phyloP scores from a whole-genome alignment of 2,797 vertebrate genomes.

The Pseudochirops cupreus region DNA sequence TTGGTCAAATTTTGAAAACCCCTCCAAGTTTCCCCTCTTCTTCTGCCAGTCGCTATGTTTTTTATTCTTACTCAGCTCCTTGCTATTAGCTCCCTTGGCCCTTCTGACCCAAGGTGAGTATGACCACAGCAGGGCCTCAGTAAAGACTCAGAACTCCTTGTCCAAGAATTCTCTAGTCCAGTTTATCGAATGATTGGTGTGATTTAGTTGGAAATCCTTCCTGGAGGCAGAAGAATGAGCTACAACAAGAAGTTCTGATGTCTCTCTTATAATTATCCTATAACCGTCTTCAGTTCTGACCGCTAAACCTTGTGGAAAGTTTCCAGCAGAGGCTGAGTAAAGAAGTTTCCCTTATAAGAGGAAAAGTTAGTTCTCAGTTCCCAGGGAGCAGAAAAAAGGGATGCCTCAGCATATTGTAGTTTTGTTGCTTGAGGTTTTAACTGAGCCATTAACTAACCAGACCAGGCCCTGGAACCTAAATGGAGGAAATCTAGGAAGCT shows the following conservation, averaged over 20 bases:
- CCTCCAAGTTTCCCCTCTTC: neutral
- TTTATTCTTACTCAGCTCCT: neutral
- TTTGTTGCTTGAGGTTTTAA: neutral
- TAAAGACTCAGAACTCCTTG: neutral
- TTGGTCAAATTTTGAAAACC: neutral
- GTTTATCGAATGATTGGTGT: neutral
- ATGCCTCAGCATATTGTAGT: neutral
- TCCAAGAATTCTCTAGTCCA: neutral
- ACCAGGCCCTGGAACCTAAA: neutral
- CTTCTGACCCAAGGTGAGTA: neutral
- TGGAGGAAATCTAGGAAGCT: neutral
- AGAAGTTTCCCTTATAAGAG: neutral
- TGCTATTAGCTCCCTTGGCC: neutral
- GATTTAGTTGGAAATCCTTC: neutral
- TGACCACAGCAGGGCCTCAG: neutral
- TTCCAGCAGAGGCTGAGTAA: neutral
- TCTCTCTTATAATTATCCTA: neutral
- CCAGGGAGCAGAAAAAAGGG: neutral
- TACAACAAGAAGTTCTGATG: neutral
- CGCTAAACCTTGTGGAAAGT: neutral
- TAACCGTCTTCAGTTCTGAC: neutral
- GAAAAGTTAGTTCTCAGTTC: slow-evolving; percentile 1
- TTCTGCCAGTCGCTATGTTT: neutral
- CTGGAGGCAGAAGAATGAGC: neutral
- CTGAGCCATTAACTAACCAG: slow-evolving; percentile 4